Evolutionary conservation across 2,113 vertebrate genomes (phyloP).

Genomic region (Hypocryptadius cinnamomeus): DNA sequence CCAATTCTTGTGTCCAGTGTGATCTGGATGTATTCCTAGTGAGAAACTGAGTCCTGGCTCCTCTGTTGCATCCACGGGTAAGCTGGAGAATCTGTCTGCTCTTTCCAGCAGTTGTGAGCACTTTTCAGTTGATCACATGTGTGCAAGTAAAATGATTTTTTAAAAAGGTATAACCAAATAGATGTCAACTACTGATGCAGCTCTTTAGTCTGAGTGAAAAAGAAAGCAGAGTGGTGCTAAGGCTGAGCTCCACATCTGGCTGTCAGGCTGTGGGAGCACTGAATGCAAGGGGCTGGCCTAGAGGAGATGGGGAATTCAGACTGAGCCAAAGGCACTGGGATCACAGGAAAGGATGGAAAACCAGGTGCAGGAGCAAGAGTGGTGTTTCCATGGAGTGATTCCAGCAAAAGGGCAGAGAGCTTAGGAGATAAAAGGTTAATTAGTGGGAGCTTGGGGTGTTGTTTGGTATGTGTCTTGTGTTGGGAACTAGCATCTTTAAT

Average conservation of each 20-base stretch:
- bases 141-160: neutral
- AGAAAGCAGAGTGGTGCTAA: neutral
- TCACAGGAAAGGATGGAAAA: neutral
- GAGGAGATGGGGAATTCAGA: neutral
- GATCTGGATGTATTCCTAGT: neutral
- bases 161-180: neutral
- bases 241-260: constrained; percentile 1
- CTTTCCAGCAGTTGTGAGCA: neutral
- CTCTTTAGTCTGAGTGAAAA: neutral
- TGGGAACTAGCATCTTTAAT: neutral
- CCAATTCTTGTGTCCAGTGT: neutral
- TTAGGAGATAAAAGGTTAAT: constrained; percentile 21
- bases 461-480: neutral
- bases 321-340: neutral
- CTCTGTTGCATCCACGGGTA: neutral
- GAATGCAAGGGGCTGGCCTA: neutral
- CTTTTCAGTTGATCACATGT: neutral
- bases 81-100: neutral
- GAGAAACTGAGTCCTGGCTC: neutral
- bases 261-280: neutral
- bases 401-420: neutral
- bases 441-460: neutral
- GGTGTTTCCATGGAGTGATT: neutral
- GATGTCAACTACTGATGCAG: neutral
- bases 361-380: neutral